Base-by-base conservation (phyloP, 2,888 invertebrate genomes). In the Clunio marinus region DNA sequence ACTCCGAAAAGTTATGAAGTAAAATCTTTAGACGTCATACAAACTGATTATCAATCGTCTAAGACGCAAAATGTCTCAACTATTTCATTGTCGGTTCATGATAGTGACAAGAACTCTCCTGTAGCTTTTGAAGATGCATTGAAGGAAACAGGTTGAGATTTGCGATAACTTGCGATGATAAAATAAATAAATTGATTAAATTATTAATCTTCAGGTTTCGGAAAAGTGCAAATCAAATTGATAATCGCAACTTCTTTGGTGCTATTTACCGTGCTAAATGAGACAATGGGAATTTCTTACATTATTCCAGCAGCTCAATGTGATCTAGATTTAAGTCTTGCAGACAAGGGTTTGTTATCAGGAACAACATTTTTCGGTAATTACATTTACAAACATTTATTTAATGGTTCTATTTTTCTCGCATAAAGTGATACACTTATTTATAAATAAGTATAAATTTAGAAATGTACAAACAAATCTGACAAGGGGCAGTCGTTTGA, bases 251-350 rank as follows among this genome's bases (percentile, higher is more conserved):
- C 27, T 13, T 45, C 37, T 17, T 20, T 63, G 1, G n/a, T 63
- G 15, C 8, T 63, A 1, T 17, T 27, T 1, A 63, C 37, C 5
- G 28, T 46, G 2, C 24, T 88, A 70, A 84, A 86, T 77, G 87
- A 87, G 77, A 86, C 85, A 10, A 80, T 87, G 78, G 84, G 84
- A 1, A 82, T 87, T 76, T 85, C 86, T 69, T 86, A 86, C 72
- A 83, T 88, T 62, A 81, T 85, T 66, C 87, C 88, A 10, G 85
- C 86, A 0, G 86, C 88, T 0, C 86, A 87, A 76, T 88, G 88
- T 72, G 88, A 88, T 75, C 80, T 88, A 58, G 73, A 80, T 2
- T 78, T 86, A 13, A 80, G 80, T 20, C 77, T 85, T 67, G 75
- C 79, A 55, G 82, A 85, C 71, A 83, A 86, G 72, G 87, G 87